phyloP scores from a whole-genome alignment of 2,888 invertebrate genomes.

The Eristalinus sepulchralis region DNA sequence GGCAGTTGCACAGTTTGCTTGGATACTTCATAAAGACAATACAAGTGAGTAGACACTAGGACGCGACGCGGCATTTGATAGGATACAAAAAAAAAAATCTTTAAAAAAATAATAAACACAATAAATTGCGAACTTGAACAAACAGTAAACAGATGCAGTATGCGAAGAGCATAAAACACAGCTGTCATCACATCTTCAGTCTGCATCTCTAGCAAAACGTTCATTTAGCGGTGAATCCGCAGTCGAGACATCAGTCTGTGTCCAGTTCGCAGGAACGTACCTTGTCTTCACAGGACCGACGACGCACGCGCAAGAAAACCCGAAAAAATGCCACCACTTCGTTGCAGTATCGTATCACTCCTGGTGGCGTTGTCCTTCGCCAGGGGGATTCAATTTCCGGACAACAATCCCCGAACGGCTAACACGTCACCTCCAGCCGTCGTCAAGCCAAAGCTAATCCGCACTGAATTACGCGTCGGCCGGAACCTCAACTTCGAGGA shows the following conservation, averaged over 20 bases:
- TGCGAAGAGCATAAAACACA: slow-evolving; percentile 37
- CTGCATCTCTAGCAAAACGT: background rate
- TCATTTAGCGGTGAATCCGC: slow-evolving; percentile 47
- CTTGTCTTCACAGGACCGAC: background rate
- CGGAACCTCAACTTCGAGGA: slow-evolving; percentile 60
- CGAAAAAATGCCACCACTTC: slow-evolving; percentile 7
- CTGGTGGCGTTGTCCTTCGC: slow-evolving; percentile 31
- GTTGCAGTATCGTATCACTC: background rate
- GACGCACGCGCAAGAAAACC: background rate
- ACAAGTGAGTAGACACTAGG: slow-evolving; percentile 38
- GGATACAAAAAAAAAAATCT: background rate
- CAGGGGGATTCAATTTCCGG: slow-evolving; percentile 54
- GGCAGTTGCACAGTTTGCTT: slow-evolving; percentile 65
- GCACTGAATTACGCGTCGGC: slow-evolving; percentile 62
- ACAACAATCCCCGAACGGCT: slow-evolving; percentile 27
- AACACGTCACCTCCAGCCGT: slow-evolving; percentile 8
- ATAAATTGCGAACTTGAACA: slow-evolving; percentile 25
- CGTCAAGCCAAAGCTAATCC: slow-evolving; percentile 57
- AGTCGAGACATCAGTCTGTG: slow-evolving; percentile 8
- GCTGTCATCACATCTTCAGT: background rate
- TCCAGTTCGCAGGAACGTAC: background rate
- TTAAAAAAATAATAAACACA: background rate
- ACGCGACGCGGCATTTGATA: slow-evolving; percentile 18
- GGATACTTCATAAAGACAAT: slow-evolving; percentile 67
- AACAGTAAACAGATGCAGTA: slow-evolving; percentile 35